Conservation (phyloP, 2,888 invertebrate species). For the Aphidoletes aphidimyza region DNA sequence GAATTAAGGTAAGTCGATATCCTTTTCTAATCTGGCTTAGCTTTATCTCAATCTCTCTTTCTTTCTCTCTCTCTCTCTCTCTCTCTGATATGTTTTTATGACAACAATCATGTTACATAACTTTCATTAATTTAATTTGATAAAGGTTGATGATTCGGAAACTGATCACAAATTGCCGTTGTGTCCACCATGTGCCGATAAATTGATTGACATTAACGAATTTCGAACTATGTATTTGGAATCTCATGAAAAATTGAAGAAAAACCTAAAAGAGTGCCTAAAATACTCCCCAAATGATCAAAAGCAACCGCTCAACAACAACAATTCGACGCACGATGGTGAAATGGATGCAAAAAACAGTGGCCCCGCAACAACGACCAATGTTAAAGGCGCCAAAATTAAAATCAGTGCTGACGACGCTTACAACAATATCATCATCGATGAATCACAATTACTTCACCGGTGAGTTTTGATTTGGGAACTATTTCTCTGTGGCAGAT, state of each 20-base stretch:
- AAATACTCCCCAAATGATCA: conserved; percentile 52
- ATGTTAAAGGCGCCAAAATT: conserved; percentile 49
- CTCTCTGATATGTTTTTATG: not conserved
- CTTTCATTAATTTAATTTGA: not conserved
- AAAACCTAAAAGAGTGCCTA: conserved; percentile 48
- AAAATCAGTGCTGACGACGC: conserved; percentile 47
- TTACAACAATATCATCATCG: conserved; percentile 46
- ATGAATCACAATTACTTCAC: conserved; percentile 46
- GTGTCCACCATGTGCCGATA: conserved; percentile 50
- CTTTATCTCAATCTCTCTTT: not conserved
- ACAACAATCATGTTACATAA: not conserved
- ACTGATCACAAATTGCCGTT: conserved; percentile 44
- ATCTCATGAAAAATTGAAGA: conserved; percentile 54
- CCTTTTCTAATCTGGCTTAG: no score
- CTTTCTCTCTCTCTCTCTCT: not conserved
- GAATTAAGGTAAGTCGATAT: conserved; percentile 50
- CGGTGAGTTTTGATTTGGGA: not conserved
- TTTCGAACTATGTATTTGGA: conserved; percentile 54
- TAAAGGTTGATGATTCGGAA: conserved; percentile 51
- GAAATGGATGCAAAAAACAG: conserved; percentile 39
- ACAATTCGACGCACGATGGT: conserved; percentile 27
- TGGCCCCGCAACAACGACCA: not conserved
- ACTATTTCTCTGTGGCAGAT: no score
- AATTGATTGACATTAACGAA: conserved; percentile 52
- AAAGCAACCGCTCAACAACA: conserved; percentile 42